Evolutionary conservation across 2,888 invertebrate genomes (phyloP), one percentile per base, ranked within the genome.

Genomic region (Aplocera efformata): DNA sequence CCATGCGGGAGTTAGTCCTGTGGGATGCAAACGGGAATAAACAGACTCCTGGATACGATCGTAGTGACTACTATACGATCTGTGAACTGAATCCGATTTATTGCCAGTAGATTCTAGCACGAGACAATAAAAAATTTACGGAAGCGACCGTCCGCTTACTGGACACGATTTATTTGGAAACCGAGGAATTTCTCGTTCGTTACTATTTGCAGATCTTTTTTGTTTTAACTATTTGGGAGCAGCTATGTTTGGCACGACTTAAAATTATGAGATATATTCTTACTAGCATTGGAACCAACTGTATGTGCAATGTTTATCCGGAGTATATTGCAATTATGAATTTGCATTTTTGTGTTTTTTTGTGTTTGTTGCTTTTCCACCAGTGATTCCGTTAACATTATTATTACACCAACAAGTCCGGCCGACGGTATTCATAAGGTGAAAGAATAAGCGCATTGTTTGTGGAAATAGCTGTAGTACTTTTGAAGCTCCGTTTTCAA

Each of bases 111-210:
- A 46, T 52, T 55, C 50, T 48, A 40, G 41, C 42, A 33, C 43
- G 33, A 44, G 35, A 44, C 56, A 43, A 60, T 68, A 72, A 67
- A 73, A 65, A 69, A 64, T 50, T 60, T 63, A 65, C 50, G 41
- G 50, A 49, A 44, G 10, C 43, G 52, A 50, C 59, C 49, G 39
- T 39, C 29, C 52, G 55, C 52, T 61, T 56, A 55, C 55, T 44
- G 52, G 50, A 46, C 56, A 51, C 63, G 60, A 69, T 69, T 67
- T 66, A 63, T 64, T 58, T 41, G 28, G 10, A 36, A 31, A 29
- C 35, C 26, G 10, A 36, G 13, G 17, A 17, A 24, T 9, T 42
- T 36, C 13, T 17, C 5, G 13, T 17, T 17, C 2, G 2, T 3
- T 17, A 17, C 13, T 17, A 17, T 17, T 17, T 17, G 13, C 3